phyloP scores from a whole-genome alignment of 2,113 vertebrate species.

The Mastomys natalensis region DNA sequence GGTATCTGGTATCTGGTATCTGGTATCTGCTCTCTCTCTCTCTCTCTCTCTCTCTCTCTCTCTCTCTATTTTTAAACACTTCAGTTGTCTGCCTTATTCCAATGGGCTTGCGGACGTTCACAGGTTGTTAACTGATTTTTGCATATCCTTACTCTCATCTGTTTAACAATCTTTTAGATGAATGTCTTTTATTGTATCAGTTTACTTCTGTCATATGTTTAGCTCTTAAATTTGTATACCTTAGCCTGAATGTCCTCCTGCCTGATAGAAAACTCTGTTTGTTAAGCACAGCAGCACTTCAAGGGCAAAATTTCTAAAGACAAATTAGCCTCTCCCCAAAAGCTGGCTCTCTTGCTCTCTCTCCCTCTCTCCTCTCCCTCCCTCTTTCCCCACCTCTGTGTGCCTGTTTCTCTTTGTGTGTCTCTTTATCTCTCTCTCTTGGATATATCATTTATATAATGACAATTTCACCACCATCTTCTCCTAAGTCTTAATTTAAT shows the following conservation, averaged over 20 bases:
- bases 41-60: neutral
- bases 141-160: neutral
- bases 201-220: neutral
- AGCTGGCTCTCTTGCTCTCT: neutral
- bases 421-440: neutral
- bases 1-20: neutral
- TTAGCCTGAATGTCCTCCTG: neutral
- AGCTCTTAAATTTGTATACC: neutral
- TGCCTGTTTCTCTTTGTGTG: too few species aligned
- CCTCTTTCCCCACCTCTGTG: neutral
- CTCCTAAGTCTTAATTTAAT: neutral
- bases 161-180: neutral
- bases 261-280: too few species aligned
- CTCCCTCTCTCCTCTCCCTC: neutral
- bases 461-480: neutral
- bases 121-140: neutral
- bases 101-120: neutral
- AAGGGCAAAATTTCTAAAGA: conserved; percentile 9
- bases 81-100: neutral
- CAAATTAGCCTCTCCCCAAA: neutral
- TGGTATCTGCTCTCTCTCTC: neutral
- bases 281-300: neutral
- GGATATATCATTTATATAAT: neutral
- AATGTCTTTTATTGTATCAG: neutral
- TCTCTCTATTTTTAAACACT: neutral